Evolutionary conservation across 2,888 invertebrate species (phyloP).

Genomic region (Metellina segmentata): DNA sequence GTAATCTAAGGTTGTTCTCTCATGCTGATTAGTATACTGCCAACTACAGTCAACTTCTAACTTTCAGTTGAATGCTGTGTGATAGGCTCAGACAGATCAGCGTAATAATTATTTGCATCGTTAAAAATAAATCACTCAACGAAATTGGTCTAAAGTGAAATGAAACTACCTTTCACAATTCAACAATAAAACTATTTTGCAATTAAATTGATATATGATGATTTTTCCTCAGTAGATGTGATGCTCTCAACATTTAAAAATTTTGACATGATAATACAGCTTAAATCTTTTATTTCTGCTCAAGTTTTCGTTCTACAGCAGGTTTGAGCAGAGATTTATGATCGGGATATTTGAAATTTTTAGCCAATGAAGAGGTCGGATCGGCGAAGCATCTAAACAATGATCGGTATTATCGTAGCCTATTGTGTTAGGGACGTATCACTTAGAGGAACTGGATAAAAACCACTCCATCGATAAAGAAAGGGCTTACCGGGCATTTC

Average conservation of each 20-base stretch:
- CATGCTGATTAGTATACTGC: no score
- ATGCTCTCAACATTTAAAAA: neutral
- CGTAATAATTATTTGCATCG: no score
- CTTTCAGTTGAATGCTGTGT: no score
- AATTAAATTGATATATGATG: neutral
- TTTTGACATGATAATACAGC: neutral
- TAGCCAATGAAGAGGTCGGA: neutral
- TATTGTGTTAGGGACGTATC: neutral
- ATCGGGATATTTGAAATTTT: neutral
- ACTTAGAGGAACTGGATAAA: neutral
- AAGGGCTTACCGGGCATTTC: neutral
- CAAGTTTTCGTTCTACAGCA: neutral
- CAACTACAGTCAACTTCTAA: no score
- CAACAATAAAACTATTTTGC: neutral
- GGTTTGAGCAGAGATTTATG: neutral
- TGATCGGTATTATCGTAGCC: neutral
- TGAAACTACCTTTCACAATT: no score
- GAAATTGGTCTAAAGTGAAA: no score
- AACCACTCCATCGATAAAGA: neutral
- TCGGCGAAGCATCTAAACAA: neutral
- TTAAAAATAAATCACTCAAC: no score
- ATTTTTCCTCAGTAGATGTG: neutral
- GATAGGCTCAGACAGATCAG: no score
- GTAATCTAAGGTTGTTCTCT: no score
- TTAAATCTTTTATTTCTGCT: neutral